Conservation (phyloP, 2,888 invertebrate species). For the Trichogramma evanescens region DNA sequence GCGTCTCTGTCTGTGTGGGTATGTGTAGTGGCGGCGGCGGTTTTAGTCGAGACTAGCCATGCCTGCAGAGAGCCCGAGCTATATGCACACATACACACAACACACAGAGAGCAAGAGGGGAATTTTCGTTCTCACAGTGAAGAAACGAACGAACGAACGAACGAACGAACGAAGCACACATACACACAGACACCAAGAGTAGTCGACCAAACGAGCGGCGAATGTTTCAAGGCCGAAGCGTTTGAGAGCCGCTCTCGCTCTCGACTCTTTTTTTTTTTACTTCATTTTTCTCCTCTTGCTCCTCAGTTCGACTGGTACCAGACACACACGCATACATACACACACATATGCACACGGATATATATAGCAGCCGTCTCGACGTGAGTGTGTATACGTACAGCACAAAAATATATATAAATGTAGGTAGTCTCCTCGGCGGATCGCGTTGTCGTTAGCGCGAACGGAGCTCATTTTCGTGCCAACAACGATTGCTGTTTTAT, state of each 20-base stretch:
- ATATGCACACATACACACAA: no score
- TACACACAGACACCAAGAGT: background rate
- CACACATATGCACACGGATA: no score
- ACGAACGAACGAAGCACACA: background rate
- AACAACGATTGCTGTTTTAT: no score
- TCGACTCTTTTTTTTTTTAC: background rate
- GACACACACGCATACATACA: no score
- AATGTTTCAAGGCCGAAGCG: constrained; percentile 22
- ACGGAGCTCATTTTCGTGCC: no score
- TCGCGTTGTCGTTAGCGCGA: no score
- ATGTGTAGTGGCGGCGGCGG: background rate
- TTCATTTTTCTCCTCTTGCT: constrained; percentile 1
- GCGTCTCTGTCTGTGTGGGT: no score
- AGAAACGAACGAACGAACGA: background rate
- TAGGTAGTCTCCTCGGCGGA: no score
- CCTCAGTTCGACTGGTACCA: background rate
- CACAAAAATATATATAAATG: no score
- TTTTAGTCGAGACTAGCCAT: constrained; percentile 12
- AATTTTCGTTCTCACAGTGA: constrained; percentile 22
- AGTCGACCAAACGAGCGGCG: background rate
- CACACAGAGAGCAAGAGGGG: constrained; percentile 7
- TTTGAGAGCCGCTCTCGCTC: constrained; percentile 17
- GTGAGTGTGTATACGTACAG: no score
- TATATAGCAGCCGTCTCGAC: no score
- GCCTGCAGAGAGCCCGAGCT: constrained; percentile 2